These are phyloP conservation scores for Ethmia dodecea DNA, from an alignment of 2,888 invertebrate genomes.

Conservation along the genomic window DNA sequence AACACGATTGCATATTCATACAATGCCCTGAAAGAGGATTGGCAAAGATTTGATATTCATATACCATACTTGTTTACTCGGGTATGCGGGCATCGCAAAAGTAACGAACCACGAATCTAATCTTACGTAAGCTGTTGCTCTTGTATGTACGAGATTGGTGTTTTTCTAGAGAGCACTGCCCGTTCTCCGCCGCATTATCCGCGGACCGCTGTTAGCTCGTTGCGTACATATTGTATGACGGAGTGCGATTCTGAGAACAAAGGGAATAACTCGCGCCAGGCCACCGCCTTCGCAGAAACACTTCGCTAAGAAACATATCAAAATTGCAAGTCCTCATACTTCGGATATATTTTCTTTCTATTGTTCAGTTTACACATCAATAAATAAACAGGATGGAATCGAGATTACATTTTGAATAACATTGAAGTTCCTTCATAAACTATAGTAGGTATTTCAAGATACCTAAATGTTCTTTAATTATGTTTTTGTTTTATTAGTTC, in stretches of 20 bases:
- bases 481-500: too few relatives aligned
- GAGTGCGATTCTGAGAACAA: slow-evolving; percentile 23
- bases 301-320: slow-evolving; percentile 20
- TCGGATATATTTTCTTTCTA: too few relatives aligned
- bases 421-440: too few relatives aligned
- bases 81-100: slow-evolving; percentile 1
- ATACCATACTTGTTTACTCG: background rate
- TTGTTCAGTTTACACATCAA: too few relatives aligned
- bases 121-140: slow-evolving; percentile 4
- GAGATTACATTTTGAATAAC: too few relatives aligned
- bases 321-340: slow-evolving; percentile 21
- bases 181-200: slow-evolving; percentile 3
- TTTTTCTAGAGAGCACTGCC: slow-evolving; percentile 4
- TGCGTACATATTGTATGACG: slow-evolving; percentile 25
- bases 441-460: too few relatives aligned
- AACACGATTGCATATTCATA: slow-evolving; percentile 5
- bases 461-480: too few relatives aligned
- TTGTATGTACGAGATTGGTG: slow-evolving; percentile 6
- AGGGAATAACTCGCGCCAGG: slow-evolving; percentile 1
- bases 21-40: slow-evolving; percentile 2
- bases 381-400: too few relatives aligned
- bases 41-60: slow-evolving; percentile 5
- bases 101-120: slow-evolving; percentile 9
- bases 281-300: background rate
- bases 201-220: slow-evolving; percentile 2